Evolutionary conservation across 2,797 vertebrate genomes (phyloP).

Genomic region (Morelia viridis): DNA sequence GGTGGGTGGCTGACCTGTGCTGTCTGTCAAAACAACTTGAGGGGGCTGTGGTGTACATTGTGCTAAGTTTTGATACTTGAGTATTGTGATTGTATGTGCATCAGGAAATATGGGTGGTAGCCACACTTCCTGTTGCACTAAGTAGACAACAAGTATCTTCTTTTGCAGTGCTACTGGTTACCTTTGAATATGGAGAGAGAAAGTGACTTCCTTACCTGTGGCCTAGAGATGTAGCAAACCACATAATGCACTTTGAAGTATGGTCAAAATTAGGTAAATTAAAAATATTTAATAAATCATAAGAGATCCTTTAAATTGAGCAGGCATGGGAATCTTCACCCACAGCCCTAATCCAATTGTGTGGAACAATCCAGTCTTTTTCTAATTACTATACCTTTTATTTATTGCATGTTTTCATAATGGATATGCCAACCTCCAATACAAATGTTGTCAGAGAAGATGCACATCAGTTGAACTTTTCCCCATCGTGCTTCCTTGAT

Average conservation of each 20-base stretch:
- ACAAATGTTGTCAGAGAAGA: not conserved
- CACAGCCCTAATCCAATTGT: not conserved
- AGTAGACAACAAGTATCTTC: not conserved
- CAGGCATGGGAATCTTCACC: not conserved
- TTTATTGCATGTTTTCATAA: not conserved
- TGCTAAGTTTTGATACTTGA: not conserved
- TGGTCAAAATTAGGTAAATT: not conserved
- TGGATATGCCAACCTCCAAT: not conserved
- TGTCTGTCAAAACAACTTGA: slow-evolving; percentile 39
- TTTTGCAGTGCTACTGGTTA: not conserved
- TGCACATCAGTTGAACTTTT: not conserved
- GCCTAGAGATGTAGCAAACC: not conserved
- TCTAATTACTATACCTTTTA: not conserved
- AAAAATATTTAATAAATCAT: not conserved
- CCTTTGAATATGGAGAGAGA: not conserved
- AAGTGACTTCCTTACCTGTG: not conserved
- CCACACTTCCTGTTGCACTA: slow-evolving; percentile 6
- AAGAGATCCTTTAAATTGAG: not conserved
- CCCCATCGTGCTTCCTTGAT: not conserved
- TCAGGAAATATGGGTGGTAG: not conserved
- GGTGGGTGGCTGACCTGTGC: slow-evolving; percentile 41
- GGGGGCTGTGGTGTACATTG: not conserved
- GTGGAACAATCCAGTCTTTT: not conserved
- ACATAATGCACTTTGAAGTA: not conserved
- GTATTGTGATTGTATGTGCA: not conserved